These are phyloP conservation scores for Gambusia yucatana DNA, from an alignment of 2,797 vertebrate genomes.

Conservation along the genomic window DNA sequence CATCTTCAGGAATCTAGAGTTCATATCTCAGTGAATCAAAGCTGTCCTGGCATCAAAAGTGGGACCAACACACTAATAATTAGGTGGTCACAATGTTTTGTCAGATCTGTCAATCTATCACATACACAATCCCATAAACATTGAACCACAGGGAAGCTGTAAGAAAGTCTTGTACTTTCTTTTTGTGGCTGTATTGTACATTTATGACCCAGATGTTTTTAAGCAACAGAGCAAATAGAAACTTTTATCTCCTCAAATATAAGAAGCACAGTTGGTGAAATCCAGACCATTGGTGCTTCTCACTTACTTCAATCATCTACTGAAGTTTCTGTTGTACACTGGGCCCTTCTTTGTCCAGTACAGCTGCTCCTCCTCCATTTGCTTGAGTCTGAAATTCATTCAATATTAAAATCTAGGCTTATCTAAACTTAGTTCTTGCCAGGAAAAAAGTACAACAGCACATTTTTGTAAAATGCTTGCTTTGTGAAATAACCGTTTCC, in stretches of 20 bases:
- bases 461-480: constrained; percentile 31
- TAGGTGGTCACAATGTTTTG: neutral
- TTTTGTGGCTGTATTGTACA: neutral
- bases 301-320: neutral
- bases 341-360: constrained; percentile 13
- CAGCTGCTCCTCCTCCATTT: constrained; percentile 45
- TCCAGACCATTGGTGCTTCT: neutral
- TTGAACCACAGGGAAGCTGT: neutral
- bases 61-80: neutral
- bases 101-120: neutral
- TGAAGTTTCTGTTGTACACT: constrained; percentile 13
- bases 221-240: neutral
- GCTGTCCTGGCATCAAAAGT: neutral
- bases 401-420: constrained; percentile 65
- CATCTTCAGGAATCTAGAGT: neutral
- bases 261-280: neutral
- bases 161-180: neutral
- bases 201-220: neutral
- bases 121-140: neutral
- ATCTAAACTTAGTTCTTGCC: constrained; percentile 45
- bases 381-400: constrained; percentile 71
- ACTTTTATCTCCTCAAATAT: too few species aligned
- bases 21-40: neutral
- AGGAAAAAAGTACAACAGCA: constrained; percentile 25
- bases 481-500: constrained; percentile 49